Conservation (phyloP, 2,888 invertebrate genomes). For the Zygothrica quintamaculata region DNA sequence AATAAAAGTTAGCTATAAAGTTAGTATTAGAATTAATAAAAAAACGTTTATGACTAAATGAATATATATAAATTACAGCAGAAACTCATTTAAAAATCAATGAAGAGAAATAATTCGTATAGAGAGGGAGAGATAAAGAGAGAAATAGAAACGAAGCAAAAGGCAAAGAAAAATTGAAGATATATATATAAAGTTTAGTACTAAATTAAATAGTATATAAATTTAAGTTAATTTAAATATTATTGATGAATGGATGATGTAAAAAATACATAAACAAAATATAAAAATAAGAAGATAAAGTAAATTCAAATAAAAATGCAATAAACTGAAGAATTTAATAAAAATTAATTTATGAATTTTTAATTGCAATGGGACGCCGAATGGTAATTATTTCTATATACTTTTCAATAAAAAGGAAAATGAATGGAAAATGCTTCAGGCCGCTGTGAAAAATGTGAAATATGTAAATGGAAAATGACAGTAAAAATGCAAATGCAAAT, state of each 20-base stretch:
- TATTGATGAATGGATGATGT: conserved; percentile 50
- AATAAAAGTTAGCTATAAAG: conserved; percentile 51
- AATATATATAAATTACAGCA: conserved; percentile 27
- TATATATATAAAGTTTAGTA: conserved; percentile 43
- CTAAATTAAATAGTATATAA: conserved; percentile 45
- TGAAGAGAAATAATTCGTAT: conserved; percentile 50
- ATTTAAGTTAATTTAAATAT: conserved; percentile 56
- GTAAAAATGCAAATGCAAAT: conserved; percentile 50
- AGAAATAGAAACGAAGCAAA: conserved; percentile 31
- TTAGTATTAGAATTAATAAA: conserved; percentile 44
- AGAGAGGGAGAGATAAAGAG: too few relatives aligned
- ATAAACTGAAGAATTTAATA: conserved; percentile 77
- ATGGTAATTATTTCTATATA: conserved; percentile 19
- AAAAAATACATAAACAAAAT: conserved; percentile 52
- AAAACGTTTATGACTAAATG: conserved; percentile 51
- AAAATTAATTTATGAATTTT: conserved; percentile 57
- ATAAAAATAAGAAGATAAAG: conserved; percentile 68
- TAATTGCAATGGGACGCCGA: background rate
- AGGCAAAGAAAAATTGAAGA: background rate
- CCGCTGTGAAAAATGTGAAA: background rate
- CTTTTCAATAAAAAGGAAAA: too few relatives aligned
- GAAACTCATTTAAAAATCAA: conserved; percentile 53
- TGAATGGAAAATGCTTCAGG: conserved; percentile 16
- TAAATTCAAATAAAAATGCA: conserved; percentile 67
- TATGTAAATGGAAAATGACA: conserved; percentile 40